Evolutionary conservation across 2,888 invertebrate genomes (phyloP).

Genomic region (Chydorus sphaericus): DNA sequence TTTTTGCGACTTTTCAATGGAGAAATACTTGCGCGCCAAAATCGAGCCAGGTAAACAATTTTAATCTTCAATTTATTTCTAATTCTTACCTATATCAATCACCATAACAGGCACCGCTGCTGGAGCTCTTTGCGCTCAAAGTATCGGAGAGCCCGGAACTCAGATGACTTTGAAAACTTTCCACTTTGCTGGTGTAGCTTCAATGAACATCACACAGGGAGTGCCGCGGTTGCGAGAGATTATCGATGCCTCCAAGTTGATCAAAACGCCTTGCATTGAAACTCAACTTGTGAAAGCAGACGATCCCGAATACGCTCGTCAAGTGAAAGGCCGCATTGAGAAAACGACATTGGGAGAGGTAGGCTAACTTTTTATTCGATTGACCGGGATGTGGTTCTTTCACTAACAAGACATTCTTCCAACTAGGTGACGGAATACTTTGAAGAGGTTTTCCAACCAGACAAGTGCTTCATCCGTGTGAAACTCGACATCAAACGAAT

Average conservation of each 20-base stretch:
- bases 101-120: slow-evolving; percentile 66
- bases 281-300: slow-evolving; percentile 60
- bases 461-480: slow-evolving; percentile 75
- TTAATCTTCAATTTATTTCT: background rate
- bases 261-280: slow-evolving; percentile 92
- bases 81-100: background rate
- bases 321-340: slow-evolving; percentile 87
- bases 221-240: slow-evolving; percentile 85
- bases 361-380: background rate
- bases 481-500: slow-evolving; percentile 77
- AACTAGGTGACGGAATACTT: slow-evolving; percentile 67
- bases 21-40: slow-evolving; percentile 73
- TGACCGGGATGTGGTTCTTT: too few relatives aligned
- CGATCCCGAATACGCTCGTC: slow-evolving; percentile 73
- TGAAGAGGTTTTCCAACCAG: slow-evolving; percentile 73
- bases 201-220: slow-evolving; percentile 96
- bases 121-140: slow-evolving; percentile 92
- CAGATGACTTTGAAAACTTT: slow-evolving; percentile 99
- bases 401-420: too few relatives aligned
- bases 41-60: slow-evolving; percentile 58
- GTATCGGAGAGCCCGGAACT: slow-evolving; percentile 98
- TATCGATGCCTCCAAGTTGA: slow-evolving; percentile 88
- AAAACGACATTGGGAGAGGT: slow-evolving; percentile 88
- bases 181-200: slow-evolving; percentile 98
- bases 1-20: slow-evolving; percentile 63